Conservation (phyloP, 23 tunicate species). For the Oikopleura vanhoeffeni region DNA sequence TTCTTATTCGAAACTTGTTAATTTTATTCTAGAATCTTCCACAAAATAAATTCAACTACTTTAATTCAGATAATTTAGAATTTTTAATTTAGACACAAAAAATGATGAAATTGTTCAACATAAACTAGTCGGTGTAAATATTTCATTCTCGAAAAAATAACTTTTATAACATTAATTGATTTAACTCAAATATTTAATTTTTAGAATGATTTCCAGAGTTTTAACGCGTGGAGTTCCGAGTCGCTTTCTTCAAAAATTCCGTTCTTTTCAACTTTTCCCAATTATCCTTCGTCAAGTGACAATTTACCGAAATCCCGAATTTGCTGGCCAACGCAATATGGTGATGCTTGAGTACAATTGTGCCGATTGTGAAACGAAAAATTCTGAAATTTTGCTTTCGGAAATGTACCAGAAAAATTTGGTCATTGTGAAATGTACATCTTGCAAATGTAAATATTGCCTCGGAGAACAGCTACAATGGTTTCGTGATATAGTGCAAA, state of each 20-base stretch:
- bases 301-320: neutral
- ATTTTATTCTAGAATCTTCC: neutral
- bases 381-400: neutral
- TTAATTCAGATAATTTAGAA: neutral
- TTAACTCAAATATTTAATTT: neutral
- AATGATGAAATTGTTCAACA: too few species aligned
- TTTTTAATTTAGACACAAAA: neutral
- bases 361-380: neutral
- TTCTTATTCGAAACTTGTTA: neutral
- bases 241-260: neutral
- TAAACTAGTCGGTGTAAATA: neutral
- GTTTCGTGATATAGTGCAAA: neutral
- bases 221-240: neutral
- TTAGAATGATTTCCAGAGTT: neutral
- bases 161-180: neutral
- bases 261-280: too few species aligned
- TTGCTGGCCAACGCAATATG: neutral
- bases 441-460: neutral
- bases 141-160: neutral
- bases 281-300: too few species aligned
- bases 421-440: neutral
- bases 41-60: too few species aligned
- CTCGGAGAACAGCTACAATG: slow-evolving; percentile 9
- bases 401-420: neutral
- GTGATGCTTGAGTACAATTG: neutral